Evolutionary conservation across 2,888 invertebrate genomes (phyloP).

Genomic region (Seira ritae): DNA sequence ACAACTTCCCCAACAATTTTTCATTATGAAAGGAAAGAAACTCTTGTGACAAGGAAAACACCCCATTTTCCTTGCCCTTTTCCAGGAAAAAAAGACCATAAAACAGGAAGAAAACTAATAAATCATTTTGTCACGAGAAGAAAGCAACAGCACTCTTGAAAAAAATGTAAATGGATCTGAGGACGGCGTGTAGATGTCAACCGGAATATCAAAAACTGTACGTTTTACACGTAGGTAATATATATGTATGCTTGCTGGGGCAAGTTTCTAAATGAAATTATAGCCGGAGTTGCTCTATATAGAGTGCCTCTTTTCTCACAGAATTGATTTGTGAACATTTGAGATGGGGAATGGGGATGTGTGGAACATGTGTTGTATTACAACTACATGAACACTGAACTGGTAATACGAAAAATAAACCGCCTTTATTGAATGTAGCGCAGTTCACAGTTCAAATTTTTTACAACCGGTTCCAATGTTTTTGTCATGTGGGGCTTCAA

Average conservation of each 20-base stretch:
- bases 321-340: neutral
- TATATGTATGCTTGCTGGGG: neutral
- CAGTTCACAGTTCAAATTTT: no score
- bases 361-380: no score
- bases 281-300: no score
- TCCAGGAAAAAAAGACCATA: neutral
- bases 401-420: no score
- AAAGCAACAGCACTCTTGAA: conserved; percentile 13
- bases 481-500: no score
- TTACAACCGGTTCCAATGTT: no score
- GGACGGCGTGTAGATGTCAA: conserved; percentile 12
- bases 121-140: conserved; percentile 19
- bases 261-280: no score
- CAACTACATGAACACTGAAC: no score
- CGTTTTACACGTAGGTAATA: no score
- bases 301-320: neutral
- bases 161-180: conserved; percentile 16
- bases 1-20: neutral
- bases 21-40: neutral
- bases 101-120: conserved; percentile 8
- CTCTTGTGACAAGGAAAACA: neutral
- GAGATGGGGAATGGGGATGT: no score
- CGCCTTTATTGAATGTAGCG: no score
- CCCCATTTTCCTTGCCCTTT: neutral
- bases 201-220: neutral